Evolutionary conservation across 2,797 vertebrate species (phyloP), one percentile per base, ranked within the genome.

Genomic region (Poecile montanus): DNA sequence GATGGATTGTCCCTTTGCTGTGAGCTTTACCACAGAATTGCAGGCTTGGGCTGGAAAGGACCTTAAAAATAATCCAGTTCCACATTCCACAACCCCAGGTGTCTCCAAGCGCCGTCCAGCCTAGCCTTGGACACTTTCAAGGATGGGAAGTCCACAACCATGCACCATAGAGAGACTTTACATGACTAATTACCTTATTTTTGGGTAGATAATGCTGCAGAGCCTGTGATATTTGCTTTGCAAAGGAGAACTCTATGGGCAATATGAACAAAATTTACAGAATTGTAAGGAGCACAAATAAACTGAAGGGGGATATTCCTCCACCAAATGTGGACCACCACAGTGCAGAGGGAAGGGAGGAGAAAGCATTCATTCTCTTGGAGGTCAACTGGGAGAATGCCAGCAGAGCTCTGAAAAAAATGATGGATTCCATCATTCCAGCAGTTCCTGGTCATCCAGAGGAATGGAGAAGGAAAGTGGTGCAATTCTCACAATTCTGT

Each of bases 121-220:
- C 72, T 27, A 25, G 38, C 50, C 45, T 27, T 40, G 45, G 36
- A 40, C 45, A 40, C 45, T 47, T 7, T 17, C 38, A 77, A 51
- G 17, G n/a, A 47, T 36, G 16, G n/a, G 26, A 40, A 36, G 6
- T 34, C 30, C 73, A 60, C 58, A 58, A 1, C 30, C 10, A 5
- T 7, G 13, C 22, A 29, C 27, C 15, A 13, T 1, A 57, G 0
- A 1, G 13, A 25, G 50, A 86, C 5, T 16, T 68, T 15, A 29
- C 9, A 6, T 22, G 4, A 85, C 67, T 51, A n/a, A 65, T 51
- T 40, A 44, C 58, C 30, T 81, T 36, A 30, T 32, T 81, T 84
- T 74, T 16, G 51, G 27, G 27, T 11, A 71, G 30, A 65, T n/a
- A 75, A 84, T 72, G 51, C 54, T 72, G 34, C n/a, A 84, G 16